phyloP scores from a whole-genome alignment of 2,113 vertebrate genomes.

The Coregonus clupeaformis region DNA sequence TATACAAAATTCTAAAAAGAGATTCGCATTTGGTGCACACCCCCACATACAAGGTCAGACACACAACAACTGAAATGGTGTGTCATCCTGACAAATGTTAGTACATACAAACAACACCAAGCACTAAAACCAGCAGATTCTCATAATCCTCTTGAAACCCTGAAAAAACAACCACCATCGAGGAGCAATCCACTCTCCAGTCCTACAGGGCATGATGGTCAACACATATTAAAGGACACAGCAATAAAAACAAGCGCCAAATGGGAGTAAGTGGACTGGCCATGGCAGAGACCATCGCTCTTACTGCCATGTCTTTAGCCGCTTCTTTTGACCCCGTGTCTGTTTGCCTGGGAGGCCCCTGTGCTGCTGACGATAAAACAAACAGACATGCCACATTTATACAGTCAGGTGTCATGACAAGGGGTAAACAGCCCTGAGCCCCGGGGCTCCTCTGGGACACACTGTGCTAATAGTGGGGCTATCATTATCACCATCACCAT shows the following conservation, averaged over 20 bases:
- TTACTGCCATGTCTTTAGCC: conserved; percentile 60
- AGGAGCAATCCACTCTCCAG: conserved; percentile 38
- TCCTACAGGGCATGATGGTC: conserved; percentile 33
- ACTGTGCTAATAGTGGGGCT: conserved; percentile 46
- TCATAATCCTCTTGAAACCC: conserved; percentile 19
- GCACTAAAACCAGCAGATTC: conserved; percentile 39
- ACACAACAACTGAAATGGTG: conserved; percentile 17
- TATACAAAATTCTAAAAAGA: conserved; percentile 9
- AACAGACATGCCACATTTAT: conserved; percentile 69
- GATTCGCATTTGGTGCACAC: not conserved
- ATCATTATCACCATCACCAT: conserved; percentile 54
- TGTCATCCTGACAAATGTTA: conserved; percentile 51
- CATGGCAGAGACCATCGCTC: conserved; percentile 65
- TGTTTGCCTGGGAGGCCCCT: conserved; percentile 64
- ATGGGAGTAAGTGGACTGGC: conserved; percentile 69
- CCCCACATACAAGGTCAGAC: not conserved
- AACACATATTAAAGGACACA: conserved; percentile 44
- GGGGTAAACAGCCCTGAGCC: conserved; percentile 62
- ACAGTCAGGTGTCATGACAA: conserved; percentile 73
- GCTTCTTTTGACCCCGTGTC: conserved; percentile 59
- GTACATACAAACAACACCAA: conserved; percentile 31
- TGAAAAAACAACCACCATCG: conserved; percentile 27
- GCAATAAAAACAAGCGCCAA: conserved; percentile 54
- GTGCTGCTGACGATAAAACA: conserved; percentile 66
- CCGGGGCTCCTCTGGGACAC: conserved; percentile 42